A percentile compares a stretch with the other conserved stretches of the same genome.
phyloP scores from a whole-genome alignment of 2,888 invertebrate genomes.

The Salpingus planirostris region DNA sequence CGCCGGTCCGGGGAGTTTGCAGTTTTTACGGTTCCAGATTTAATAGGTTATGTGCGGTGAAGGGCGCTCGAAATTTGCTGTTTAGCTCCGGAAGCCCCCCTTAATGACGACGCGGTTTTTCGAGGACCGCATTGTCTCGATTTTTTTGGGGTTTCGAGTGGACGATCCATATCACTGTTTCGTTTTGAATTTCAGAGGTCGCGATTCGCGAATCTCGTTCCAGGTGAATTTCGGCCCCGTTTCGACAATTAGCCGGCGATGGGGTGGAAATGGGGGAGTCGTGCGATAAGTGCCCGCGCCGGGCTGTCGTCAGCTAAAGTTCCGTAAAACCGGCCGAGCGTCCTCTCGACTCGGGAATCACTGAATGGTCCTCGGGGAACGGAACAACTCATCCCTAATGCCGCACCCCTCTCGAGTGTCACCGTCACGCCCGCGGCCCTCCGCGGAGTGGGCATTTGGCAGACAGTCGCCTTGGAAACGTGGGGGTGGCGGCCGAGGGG shows the following conservation, averaged over 20 bases:
- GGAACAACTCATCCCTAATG: slow-evolving; percentile 19
- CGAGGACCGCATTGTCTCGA: too few species aligned
- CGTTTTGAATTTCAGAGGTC: not conserved
- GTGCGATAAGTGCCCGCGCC: slow-evolving; percentile 10
- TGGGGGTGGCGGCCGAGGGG: too few species aligned
- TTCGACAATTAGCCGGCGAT: slow-evolving; percentile 9
- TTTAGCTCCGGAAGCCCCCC: too few species aligned
- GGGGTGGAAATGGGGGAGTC: slow-evolving; percentile 9
- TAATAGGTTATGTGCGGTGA: too few species aligned
- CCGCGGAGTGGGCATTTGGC: slow-evolving; percentile 12
- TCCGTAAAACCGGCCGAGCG: slow-evolving; percentile 18
- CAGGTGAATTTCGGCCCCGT: slow-evolving; percentile 9
- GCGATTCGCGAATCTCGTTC: slow-evolving; percentile 1
- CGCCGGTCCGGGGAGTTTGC: too few species aligned
- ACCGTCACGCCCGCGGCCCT: slow-evolving; percentile 11
- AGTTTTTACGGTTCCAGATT: too few species aligned
- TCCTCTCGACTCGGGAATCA: slow-evolving; percentile 19
- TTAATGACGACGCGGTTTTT: too few species aligned
- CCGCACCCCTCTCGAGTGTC: slow-evolving; percentile 7
- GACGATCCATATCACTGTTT: too few species aligned
- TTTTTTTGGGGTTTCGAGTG: too few species aligned
- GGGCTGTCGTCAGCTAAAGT: slow-evolving; percentile 20
- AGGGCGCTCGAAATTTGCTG: too few species aligned
- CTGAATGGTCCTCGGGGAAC: slow-evolving; percentile 20
- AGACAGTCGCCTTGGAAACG: slow-evolving; percentile 16